A percentile compares a stretch with the other conserved stretches of the same genome.
phyloP scores from a whole-genome alignment of 2,888 invertebrate genomes.

The Amblyteles armatorius region DNA sequence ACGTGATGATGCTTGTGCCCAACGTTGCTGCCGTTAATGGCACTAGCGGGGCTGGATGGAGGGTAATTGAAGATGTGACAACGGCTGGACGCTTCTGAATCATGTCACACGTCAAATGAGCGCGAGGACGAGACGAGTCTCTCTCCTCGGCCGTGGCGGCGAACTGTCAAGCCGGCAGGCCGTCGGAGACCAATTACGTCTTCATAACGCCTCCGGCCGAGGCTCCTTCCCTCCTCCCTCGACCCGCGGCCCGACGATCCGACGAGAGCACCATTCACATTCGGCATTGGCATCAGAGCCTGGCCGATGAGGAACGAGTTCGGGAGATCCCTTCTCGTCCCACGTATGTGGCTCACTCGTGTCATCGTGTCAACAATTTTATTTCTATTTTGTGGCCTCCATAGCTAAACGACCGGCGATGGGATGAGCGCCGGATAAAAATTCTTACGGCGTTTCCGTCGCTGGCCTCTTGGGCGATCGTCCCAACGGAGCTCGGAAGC shows the following conservation, averaged over 20 bases:
- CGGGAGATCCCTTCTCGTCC: constrained; percentile 43
- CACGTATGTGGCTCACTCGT: constrained; percentile 52
- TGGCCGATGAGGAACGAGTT: constrained; percentile 39
- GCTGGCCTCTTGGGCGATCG: background rate
- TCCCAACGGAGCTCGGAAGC: background rate
- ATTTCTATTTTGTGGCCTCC: constrained; percentile 7
- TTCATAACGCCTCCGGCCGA: constrained; percentile 79
- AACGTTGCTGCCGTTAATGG: constrained; percentile 52
- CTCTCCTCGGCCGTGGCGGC: constrained; percentile 49
- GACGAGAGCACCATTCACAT: constrained; percentile 28
- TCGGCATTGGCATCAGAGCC: constrained; percentile 52
- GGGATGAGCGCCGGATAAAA: background rate
- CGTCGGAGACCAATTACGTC: constrained; percentile 81
- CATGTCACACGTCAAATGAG: constrained; percentile 84
- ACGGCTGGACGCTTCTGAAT: constrained; percentile 83
- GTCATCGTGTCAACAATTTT: constrained; percentile 61
- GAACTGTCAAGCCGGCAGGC: constrained; percentile 79
- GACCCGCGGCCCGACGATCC: constrained; percentile 19
- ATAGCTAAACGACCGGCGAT: background rate
- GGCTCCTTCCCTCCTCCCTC: constrained; percentile 39
- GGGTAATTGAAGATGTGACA: constrained; percentile 84
- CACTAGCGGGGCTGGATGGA: constrained; percentile 67
- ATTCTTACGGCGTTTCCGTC: constrained; percentile 10
- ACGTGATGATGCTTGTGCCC: constrained; percentile 65
- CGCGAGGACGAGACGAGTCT: constrained; percentile 73